Percentiles rank a stretch among this genome's conserved stretches.
These are phyloP conservation scores for Epizoanthus ramosus DNA, from an alignment of 92 coral and sea anemone genomes.

Conservation along the genomic window DNA sequence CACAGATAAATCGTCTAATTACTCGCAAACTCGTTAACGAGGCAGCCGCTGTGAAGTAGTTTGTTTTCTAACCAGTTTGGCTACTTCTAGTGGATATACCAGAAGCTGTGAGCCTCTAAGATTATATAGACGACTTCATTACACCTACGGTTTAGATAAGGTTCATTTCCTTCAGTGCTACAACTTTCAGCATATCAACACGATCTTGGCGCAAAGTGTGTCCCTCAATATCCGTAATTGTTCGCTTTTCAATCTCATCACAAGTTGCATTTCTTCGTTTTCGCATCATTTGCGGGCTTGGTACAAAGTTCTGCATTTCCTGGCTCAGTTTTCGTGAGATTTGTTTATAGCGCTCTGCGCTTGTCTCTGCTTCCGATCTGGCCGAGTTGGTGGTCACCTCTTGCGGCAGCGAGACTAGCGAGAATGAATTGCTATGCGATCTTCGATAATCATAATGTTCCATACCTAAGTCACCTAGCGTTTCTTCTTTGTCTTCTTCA, in stretches of 20 bases:
- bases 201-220: constrained; percentile 38
- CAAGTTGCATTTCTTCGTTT: constrained; percentile 41
- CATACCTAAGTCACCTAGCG: no score
- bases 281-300: constrained; percentile 44
- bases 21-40: no score
- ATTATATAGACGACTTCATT: no score
- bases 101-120: no score
- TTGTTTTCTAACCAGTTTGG: no score
- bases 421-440: not conserved
- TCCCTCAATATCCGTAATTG: constrained; percentile 34
- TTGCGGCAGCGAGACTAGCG: not conserved
- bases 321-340: constrained; percentile 39
- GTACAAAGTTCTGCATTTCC: constrained; percentile 37
- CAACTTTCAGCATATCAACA: constrained; percentile 28
- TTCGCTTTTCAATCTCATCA: constrained; percentile 36
- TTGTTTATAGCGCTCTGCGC: constrained; percentile 2
- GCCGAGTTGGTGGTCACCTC: not conserved
- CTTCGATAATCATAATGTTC: no score
- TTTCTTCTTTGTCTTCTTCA: not conserved
- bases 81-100: no score
- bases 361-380: not conserved
- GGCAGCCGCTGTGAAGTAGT: no score
- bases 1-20: no score
- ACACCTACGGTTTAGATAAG: constrained; percentile 8
- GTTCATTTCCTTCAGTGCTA: constrained; percentile 43